Conservation (phyloP, 1,140 invertebrate genomes). For the Melitaea cinxia region DNA sequence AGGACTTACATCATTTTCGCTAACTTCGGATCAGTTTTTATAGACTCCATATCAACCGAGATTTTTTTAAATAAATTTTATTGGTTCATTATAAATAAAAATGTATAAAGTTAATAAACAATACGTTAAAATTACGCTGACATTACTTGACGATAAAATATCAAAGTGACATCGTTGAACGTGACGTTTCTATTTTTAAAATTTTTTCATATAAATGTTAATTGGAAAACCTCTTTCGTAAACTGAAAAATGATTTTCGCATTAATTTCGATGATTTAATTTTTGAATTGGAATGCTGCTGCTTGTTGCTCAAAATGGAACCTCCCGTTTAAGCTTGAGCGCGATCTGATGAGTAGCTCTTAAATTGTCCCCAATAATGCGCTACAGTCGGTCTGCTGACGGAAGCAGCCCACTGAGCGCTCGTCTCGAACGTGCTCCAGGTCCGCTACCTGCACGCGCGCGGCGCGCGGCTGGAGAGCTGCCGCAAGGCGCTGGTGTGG, state of each 20-base stretch:
- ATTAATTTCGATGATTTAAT: not conserved
- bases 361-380: too few relatives aligned
- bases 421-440: too few relatives aligned
- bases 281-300: too few relatives aligned
- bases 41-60: constrained; percentile 47
- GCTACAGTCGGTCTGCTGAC: too few relatives aligned
- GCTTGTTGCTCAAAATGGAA: too few relatives aligned
- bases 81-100: constrained; percentile 20
- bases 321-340: too few relatives aligned
- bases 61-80: constrained; percentile 5
- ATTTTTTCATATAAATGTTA: not conserved
- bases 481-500: constrained; percentile 90
- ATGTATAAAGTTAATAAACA: constrained; percentile 18
- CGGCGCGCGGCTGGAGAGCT: constrained; percentile 89
- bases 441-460: constrained; percentile 86
- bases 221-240: not conserved
- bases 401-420: too few relatives aligned
- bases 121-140: constrained; percentile 24
- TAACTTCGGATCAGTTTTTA: constrained; percentile 50
- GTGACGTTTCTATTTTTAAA: constrained; percentile 35
- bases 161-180: constrained; percentile 9
- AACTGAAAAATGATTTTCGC: not conserved
- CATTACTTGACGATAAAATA: constrained; percentile 19
- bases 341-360: too few relatives aligned
- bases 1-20: constrained; percentile 66